Base-by-base conservation (phyloP, 2,888 invertebrate species). In the Mycalesis mineus region DNA sequence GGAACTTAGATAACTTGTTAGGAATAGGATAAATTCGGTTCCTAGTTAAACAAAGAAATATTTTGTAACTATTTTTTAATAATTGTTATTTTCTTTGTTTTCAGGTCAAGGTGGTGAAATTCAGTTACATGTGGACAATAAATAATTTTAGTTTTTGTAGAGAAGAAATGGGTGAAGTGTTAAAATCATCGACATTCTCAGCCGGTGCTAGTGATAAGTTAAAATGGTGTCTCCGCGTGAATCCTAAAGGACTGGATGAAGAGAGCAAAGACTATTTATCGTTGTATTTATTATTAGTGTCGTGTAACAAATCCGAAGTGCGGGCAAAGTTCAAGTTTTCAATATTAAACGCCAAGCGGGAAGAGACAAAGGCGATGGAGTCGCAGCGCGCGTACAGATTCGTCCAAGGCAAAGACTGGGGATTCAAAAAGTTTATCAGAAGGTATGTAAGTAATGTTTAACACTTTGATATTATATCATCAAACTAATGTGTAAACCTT, bases 51-150 rank as follows among this genome's bases (percentile, higher is more conserved):
- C n/a, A n/a, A n/a, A n/a, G n/a, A n/a, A n/a, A n/a, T n/a, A n/a
- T n/a, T n/a, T n/a, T n/a, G 13, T 28, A 14, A 11, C 15, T 40
- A 13, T 1, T 6, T 31, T 22, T 4, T 8, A 13, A 9, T 37
- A 11, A 14, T 28, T 7, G 14, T 39, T 15, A 31, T 51, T 51
- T 52, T 33, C 42, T 52, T 13, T 52, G 7, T 42, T 92, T 92
- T 22, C 94, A 98, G 98, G 98, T 99, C 86, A 99, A 99, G 94
- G 99, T 99, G 90, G 98, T 99, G 74, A 99, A 99, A 92, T 99
- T 99, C 94, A 98, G 98, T 91, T 99, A 99, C 91, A 99, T 99
- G 97, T 99, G 99, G 99, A 99, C 99, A 85, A 99, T 99, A 92
- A 99, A 99, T 92, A 99, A 99, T 94, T 99, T 99, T 92, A 98